Conservation (phyloP, 1,140 invertebrate genomes). For the Diploscapter pachys region DNA sequence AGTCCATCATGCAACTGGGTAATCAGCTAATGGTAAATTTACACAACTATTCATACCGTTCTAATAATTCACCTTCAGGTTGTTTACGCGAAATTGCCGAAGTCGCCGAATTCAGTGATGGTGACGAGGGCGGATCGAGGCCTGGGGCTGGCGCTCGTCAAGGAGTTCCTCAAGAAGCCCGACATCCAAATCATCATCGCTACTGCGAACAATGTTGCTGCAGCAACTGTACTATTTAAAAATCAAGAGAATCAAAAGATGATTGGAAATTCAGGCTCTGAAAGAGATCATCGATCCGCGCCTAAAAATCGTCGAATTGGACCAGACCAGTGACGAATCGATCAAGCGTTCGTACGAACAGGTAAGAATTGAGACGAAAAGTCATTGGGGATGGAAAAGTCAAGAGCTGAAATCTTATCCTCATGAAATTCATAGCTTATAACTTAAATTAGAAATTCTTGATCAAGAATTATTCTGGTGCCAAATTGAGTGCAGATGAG, state of each 20-base stretch:
- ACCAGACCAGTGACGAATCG: constrained; percentile 23
- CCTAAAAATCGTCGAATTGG: constrained; percentile 21
- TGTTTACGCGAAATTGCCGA: too few species aligned
- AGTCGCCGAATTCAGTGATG: constrained; percentile 25
- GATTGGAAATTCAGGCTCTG: constrained; percentile 3
- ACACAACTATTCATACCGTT: too few species aligned
- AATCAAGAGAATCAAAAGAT: not conserved
- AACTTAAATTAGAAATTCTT: too few species aligned
- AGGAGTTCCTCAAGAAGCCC: constrained; percentile 27
- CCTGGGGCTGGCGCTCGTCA: constrained; percentile 73
- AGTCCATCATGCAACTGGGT: too few species aligned
- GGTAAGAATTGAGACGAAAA: not conserved
- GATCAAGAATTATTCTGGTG: too few species aligned
- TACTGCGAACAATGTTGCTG: constrained; percentile 25
- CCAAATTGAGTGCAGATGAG: not conserved
- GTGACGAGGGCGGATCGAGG: constrained; percentile 80
- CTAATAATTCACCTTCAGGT: too few species aligned
- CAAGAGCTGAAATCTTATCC: too few species aligned
- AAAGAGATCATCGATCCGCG: constrained; percentile 20
- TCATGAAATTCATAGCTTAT: too few species aligned
- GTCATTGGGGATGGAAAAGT: not conserved
- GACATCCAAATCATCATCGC: constrained; percentile 33
- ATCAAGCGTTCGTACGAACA: constrained; percentile 17
- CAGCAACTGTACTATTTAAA: not conserved
- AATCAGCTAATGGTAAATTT: too few species aligned